Evolutionary conservation across 2,888 invertebrate species (phyloP), one percentile per base, ranked within the genome.

Genomic region (Apamea sordens): DNA sequence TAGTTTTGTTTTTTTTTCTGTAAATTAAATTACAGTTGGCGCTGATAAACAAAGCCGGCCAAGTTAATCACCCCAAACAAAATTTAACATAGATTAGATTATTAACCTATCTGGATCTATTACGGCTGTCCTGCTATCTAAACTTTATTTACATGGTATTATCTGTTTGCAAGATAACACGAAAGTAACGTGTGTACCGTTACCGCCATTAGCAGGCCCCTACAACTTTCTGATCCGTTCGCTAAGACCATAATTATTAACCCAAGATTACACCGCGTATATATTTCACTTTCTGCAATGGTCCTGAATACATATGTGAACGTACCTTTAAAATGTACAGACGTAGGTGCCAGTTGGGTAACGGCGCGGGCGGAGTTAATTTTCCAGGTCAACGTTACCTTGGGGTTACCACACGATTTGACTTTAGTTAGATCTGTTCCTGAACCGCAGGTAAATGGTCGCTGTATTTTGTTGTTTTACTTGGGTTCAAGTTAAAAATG

Each of bases 361-460:
- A 94, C 94, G 91, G 93, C 79, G 87, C 92, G 92, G 91, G 92
- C 87, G 91, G 90, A 94, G 94, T 93, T 95, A 95, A 95, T 95
- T 95, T 94, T 93, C 94, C 93, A 93, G 93, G 93, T 93, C 93
- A 93, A 90, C 91, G 93, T 94, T 92, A 91, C 91, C 87, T 91
- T 90, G 91, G 92, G 92, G 93, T 90, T 90, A 91, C 94, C 94
- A 93, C 90, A 91, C 91, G 82, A 84, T 89, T 86, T 79, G 78
- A 84, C 81, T 83, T 82, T 76, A 80, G 84, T 88, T 84, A 79
- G 83, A 86, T 78, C 76, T 84, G 79, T 78, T 80, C 77, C 76
- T 73, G 56, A 68, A 63, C 36, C 36, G 21, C 47, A 70, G 36
- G 44, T 67, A 50, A 78, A 70, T 77, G 76, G 78, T 74, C 59